Percentiles rank a stretch among this genome's conserved stretches.
phyloP scores from a whole-genome alignment of 2,797 vertebrate genomes.

The Danio jaintianensis region DNA sequence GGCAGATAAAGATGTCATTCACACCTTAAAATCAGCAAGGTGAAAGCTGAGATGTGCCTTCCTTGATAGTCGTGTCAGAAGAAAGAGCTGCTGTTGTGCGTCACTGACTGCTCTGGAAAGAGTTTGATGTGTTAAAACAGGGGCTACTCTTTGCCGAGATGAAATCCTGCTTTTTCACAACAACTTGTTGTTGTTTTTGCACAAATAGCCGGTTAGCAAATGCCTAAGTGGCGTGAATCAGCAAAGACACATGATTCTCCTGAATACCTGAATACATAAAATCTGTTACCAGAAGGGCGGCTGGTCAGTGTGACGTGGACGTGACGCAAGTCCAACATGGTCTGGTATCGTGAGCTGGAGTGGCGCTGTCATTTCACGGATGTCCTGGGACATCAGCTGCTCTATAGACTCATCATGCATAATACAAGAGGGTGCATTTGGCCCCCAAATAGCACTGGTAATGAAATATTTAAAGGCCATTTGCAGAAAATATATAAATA shows the following conservation, averaged over 20 bases:
- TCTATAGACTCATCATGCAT: constrained; percentile 75
- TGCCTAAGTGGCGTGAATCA: background rate
- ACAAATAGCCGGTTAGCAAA: background rate
- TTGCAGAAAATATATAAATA: constrained; percentile 70
- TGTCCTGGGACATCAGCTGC: constrained; percentile 67
- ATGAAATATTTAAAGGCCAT: constrained; percentile 75
- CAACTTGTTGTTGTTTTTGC: background rate
- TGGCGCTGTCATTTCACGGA: constrained; percentile 64
- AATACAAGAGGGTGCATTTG: constrained; percentile 73
- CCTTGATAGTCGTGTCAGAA: constrained; percentile 13
- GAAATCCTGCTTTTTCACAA: constrained; percentile 11
- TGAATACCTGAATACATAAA: too few relatives aligned
- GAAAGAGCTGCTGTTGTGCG: constrained; percentile 24
- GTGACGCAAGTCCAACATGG: constrained; percentile 4
- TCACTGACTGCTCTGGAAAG: constrained; percentile 40
- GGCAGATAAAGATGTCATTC: constrained; percentile 39
- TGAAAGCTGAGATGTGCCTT: constrained; percentile 1
- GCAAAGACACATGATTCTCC: background rate
- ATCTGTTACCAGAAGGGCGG: background rate
- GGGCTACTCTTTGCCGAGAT: constrained; percentile 17
- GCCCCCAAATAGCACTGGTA: constrained; percentile 70
- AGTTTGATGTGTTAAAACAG: constrained; percentile 51
- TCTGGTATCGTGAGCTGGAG: constrained; percentile 46
- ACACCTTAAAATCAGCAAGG: constrained; percentile 33
- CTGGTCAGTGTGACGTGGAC: background rate